Evolutionary conservation across 2,888 invertebrate species (phyloP).

Genomic region (Allacma fusca): DNA sequence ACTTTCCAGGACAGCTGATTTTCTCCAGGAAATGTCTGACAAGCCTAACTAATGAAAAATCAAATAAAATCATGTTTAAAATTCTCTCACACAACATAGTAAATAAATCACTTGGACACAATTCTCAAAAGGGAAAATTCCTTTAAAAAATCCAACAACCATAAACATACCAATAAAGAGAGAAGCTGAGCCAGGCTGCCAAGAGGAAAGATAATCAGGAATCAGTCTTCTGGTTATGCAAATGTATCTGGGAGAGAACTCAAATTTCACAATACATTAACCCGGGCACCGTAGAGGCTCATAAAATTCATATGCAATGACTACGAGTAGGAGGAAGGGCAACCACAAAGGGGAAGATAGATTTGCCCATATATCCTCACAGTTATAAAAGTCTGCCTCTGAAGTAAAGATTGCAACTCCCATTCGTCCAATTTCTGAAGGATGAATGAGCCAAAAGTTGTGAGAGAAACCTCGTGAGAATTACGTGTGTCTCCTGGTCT

Average conservation of each 20-base stretch:
- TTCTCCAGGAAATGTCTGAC: no score
- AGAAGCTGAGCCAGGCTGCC: conserved; percentile 2
- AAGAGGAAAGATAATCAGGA: conserved; percentile 14
- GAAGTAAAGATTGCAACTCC: conserved; percentile 8
- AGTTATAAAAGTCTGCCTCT: no score
- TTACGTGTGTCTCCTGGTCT: neutral
- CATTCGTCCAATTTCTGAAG: conserved; percentile 12
- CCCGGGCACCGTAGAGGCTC: conserved; percentile 41
- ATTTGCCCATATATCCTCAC: neutral
- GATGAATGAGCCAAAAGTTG: neutral
- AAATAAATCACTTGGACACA: no score
- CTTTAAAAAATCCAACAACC: neutral
- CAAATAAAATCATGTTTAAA: no score
- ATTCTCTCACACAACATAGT: no score
- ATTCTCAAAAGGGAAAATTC: no score
- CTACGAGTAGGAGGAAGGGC: conserved; percentile 23
- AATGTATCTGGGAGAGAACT: conserved; percentile 11
- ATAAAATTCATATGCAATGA: conserved; percentile 45
- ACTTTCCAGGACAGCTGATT: no score
- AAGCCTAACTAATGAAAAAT: no score
- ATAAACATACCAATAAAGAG: no score
- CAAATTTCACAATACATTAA: conserved; percentile 50
- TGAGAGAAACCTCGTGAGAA: neutral
- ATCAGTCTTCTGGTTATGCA: neutral
- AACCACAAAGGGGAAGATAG: neutral